Conservation (phyloP, 1,140 invertebrate genomes). For the Ectropis grisescens region DNA sequence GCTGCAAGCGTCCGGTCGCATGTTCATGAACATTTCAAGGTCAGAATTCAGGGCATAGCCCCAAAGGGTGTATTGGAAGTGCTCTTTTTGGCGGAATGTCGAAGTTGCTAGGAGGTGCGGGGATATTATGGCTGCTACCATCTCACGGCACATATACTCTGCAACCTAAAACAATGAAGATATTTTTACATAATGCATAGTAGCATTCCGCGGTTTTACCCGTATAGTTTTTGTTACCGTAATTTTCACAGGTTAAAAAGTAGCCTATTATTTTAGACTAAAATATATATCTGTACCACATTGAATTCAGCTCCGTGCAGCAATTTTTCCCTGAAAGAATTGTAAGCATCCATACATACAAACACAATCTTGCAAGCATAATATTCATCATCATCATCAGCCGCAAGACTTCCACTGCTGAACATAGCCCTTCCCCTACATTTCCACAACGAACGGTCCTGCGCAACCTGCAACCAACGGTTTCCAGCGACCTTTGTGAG, state of each 20-base stretch:
- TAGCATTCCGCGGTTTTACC: too few species aligned
- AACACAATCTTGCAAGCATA: neutral
- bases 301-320: neutral
- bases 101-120: conserved; percentile 64
- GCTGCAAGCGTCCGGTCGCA: conserved; percentile 70
- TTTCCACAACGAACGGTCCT: too few species aligned
- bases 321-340: neutral
- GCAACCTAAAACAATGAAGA: conserved; percentile 59
- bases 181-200: neutral
- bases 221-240: too few species aligned
- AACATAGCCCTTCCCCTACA: too few species aligned
- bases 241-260: too few species aligned
- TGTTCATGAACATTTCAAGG: conserved; percentile 71
- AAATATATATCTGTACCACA: neutral
- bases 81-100: conserved; percentile 60
- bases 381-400: too few species aligned
- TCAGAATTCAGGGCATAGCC: conserved; percentile 70
- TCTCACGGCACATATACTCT: conserved; percentile 70
- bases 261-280: neutral
- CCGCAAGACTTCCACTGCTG: too few species aligned
- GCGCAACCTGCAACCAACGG: too few species aligned
- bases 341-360: neutral
- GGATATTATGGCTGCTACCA: conserved; percentile 63
- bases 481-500: too few species aligned
- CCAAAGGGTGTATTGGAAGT: conserved; percentile 71